phyloP scores from a whole-genome alignment of 2,797 vertebrate species.

The Chelidonichthys spinosus region DNA sequence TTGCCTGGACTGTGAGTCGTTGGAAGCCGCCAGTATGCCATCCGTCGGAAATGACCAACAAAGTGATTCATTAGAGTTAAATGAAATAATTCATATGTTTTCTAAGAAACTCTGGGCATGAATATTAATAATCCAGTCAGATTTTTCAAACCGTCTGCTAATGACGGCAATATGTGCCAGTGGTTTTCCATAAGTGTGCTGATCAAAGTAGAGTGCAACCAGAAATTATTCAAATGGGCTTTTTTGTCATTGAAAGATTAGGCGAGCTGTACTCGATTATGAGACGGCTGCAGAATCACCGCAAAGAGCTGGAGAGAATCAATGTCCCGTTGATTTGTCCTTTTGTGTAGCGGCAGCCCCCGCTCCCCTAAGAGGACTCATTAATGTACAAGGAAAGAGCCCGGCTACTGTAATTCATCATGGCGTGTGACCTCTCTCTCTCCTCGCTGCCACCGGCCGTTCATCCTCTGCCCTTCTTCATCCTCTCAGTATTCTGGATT shows the following conservation, averaged over 20 bases:
- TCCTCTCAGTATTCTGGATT: slow-evolving; percentile 26
- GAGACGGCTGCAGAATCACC: slow-evolving; percentile 4
- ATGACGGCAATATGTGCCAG: slow-evolving; percentile 6
- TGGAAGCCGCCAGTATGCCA: too few species aligned
- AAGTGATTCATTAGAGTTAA: neutral
- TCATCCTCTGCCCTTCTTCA: slow-evolving; percentile 53
- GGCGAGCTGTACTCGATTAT: slow-evolving; percentile 39
- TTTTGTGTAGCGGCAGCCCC: slow-evolving; percentile 51
- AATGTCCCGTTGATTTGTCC: slow-evolving; percentile 52
- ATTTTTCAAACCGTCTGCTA: slow-evolving; percentile 26
- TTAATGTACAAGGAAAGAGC: slow-evolving; percentile 72
- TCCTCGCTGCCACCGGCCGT: slow-evolving; percentile 57
- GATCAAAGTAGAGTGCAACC: slow-evolving; percentile 37
- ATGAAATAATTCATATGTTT: neutral
- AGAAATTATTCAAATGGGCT: slow-evolving; percentile 58
- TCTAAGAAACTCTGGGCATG: neutral
- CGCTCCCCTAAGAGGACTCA: slow-evolving; percentile 63
- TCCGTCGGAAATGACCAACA: neutral
- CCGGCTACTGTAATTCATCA: slow-evolving; percentile 72
- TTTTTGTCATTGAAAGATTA: slow-evolving; percentile 58
- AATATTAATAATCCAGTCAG: slow-evolving; percentile 15
- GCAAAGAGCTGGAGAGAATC: slow-evolving; percentile 42
- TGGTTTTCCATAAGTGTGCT: slow-evolving; percentile 17
- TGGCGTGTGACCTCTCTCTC: slow-evolving; percentile 77
- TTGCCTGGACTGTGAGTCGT: neutral